Evolutionary conservation across 1,140 invertebrate species (phyloP), one percentile per base, ranked within the genome.

Genomic region (Caenorhabditis latens): DNA sequence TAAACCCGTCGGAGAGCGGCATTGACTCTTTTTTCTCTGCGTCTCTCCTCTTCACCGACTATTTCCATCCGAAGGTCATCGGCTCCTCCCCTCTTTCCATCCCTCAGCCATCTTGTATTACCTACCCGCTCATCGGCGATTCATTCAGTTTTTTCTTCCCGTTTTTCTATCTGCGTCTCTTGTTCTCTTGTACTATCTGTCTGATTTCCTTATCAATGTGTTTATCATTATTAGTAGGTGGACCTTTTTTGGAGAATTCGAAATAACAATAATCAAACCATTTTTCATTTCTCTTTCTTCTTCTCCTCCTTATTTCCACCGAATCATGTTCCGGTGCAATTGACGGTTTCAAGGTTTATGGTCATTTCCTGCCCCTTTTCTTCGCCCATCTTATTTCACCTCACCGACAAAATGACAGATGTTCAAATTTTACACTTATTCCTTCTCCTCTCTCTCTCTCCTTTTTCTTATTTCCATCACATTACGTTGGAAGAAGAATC

Each of bases 61-160:
- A 61, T 71, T 84, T 90, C 14, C 53, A 85, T 32, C 87, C 87
- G 19, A 89, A 90, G 63, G 87, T 90, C 87, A 89, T 91, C 83
- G 91, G 90, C 48, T 88, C 53, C 50, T 90, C 87, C 42, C 57
- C 61, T 61, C 53, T 42, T 90, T 85, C 42, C 57, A 53, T 61
- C 91, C 61, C 32, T 90, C 32, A 19, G 67, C 67, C 48, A 57
- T 86, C 65, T 55, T 75, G 83, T 61, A 84, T 84, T 84, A 61
- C 55, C 83, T 84, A 79, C 71, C 71, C 71, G 71, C 71, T 50
- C 32, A 13, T 79, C 71, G 11, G 13, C 65, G 65, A 71, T 71
- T 71, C 71, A 79, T 79, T 79, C 71, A 32, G 46, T 48, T 79
- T 79, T 79, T 79, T 79, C 71, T 48, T 79, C 71, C 46, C 46